A percentile compares a stretch with the other conserved stretches of the same genome.
Conservation (phyloP, 1,140 invertebrate genomes). For the Eciton burchellii region DNA sequence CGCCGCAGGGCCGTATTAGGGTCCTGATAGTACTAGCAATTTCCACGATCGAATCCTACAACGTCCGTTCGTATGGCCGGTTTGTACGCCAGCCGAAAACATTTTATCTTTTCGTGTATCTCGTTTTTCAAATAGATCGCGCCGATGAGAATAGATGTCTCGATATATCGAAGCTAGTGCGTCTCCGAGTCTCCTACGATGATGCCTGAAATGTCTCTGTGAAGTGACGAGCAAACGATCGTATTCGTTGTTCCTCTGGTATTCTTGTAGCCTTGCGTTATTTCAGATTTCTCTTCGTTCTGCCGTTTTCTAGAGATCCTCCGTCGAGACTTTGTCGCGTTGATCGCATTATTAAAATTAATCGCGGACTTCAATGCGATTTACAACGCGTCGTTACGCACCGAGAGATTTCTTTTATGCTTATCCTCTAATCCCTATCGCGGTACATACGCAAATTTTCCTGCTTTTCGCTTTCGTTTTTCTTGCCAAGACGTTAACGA, state of each 20-base stretch:
- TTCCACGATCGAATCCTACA: not conserved
- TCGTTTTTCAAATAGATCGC: not conserved
- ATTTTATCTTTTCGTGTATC: not conserved
- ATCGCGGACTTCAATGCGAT: not conserved
- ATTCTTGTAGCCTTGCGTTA: no score
- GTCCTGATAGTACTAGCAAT: not conserved
- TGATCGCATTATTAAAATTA: not conserved
- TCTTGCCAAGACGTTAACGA: slow-evolving; percentile 8
- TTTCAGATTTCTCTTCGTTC: not conserved
- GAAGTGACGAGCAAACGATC: no score
- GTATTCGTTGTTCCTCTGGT: not conserved
- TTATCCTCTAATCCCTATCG: not conserved
- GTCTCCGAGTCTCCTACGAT: no score
- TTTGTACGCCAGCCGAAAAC: not conserved
- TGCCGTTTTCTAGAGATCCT: not conserved
- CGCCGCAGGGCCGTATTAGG: not conserved
- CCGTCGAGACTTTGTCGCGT: no score
- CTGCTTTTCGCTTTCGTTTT: slow-evolving; percentile 21
- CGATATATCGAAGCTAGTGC: no score
- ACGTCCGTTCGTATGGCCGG: slow-evolving; percentile 3
- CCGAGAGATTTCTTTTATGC: not conserved
- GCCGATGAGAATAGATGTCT: no score
- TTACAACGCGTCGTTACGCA: not conserved
- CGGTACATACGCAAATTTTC: not conserved
- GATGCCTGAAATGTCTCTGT: no score